Evolutionary conservation across 2,113 vertebrate genomes (phyloP).

Genomic region (Eulemur macaco): DNA sequence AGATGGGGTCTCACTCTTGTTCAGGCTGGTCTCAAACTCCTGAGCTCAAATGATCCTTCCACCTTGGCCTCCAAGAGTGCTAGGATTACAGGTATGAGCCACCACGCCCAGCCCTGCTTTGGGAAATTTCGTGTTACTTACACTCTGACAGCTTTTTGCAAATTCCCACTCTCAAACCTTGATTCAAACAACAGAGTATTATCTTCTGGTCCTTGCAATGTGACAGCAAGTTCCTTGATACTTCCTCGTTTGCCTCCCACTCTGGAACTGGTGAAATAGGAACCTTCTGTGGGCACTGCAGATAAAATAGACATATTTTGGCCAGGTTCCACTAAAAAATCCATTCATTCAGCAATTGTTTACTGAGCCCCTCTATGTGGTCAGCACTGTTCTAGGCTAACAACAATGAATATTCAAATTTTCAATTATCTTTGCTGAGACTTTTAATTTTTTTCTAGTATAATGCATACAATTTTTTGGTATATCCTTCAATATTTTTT

Average conservation of each 20-base stretch:
- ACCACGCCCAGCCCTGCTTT: background rate
- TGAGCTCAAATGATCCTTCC: no score
- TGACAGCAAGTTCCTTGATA: slow-evolving; percentile 67
- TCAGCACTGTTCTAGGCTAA: background rate
- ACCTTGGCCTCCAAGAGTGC: no score
- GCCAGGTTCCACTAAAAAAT: background rate
- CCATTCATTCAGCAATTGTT: background rate
- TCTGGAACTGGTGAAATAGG: slow-evolving; percentile 88
- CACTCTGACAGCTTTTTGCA: slow-evolving; percentile 92
- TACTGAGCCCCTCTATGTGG: background rate
- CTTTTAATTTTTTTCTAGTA: background rate
- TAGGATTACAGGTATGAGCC: no score
- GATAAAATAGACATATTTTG: background rate
- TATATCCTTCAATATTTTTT: background rate
- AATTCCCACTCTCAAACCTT: slow-evolving; percentile 95
- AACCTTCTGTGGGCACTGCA: slow-evolving; percentile 78
- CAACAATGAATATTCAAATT: background rate
- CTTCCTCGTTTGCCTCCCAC: slow-evolving; percentile 84
- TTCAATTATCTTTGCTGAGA: background rate
- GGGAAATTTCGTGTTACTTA: slow-evolving; percentile 79
- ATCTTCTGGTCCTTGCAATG: slow-evolving; percentile 78
- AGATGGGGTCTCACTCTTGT: no score
- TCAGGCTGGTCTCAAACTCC: no score
- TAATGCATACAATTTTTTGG: background rate
- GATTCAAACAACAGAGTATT: slow-evolving; percentile 91